Evolutionary conservation across 2,113 vertebrate genomes (phyloP), one percentile per base, ranked within the genome.

Genomic region (Notechis scutatus): DNA sequence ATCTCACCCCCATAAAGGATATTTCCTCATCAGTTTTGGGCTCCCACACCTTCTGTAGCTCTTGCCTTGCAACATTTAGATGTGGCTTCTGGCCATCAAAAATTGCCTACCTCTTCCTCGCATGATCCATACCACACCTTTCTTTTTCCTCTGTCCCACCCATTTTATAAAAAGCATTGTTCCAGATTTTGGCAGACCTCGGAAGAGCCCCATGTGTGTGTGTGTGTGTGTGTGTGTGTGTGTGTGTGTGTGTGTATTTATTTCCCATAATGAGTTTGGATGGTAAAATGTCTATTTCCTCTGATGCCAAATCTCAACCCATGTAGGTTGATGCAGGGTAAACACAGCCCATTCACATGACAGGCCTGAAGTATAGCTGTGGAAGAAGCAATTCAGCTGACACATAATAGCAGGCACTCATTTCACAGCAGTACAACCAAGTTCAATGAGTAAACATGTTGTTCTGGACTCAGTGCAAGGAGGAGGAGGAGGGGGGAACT

Each of bases 371-470:
- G 69, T 85, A 56, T 26, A 85, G 69, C 69, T 0, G 18, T 20
- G 56, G 64, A 10, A 34, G 34, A 64, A 61, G 56, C 12, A 3
- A 87, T 50, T 93, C 89, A n/a, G 50, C 18, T n/a, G 52, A 54
- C 2, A 81, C 54, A 91, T 90, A 93, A 91, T 93, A 93, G 93
- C 26, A 47, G 74, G 74, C 93, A 92, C 69, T 90, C 93, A 90
- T 61, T 89, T 50, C 24, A 18, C 47, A 26, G 91, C 91, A 89
- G 47, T 61, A 88, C 89, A 88, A 92, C 91, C 34, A 1, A 92
- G 87, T 59, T 81, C 91, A 92, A 87, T 24, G 56, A 93, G 91
- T 93, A 92, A 93, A 93, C 91, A 93, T 90, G 91, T 93, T 93
- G 90, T 93, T 90, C 93, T 92, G 87, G 89, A 34, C 74, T 50